phyloP scores from a whole-genome alignment of 1,140 invertebrate species.

The Diprion similis region DNA sequence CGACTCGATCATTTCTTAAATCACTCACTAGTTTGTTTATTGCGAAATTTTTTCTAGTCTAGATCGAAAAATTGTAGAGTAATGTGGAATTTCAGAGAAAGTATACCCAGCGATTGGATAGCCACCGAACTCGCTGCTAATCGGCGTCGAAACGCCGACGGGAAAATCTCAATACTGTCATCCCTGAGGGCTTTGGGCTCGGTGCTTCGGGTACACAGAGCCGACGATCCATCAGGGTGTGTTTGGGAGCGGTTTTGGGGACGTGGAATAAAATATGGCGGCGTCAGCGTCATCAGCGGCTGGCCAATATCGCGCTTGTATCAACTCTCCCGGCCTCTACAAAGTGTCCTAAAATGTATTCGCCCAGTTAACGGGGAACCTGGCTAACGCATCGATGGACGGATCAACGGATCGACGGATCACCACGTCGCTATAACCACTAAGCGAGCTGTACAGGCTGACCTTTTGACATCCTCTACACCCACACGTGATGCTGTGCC shows the following conservation, averaged over 20 bases:
- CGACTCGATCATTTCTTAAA: no score
- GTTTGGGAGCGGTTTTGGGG: slow-evolving; percentile 4
- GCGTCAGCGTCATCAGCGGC: slow-evolving; percentile 6
- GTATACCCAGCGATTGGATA: no score
- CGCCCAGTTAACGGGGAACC: not conserved
- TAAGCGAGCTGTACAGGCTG: not conserved
- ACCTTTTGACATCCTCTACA: not conserved
- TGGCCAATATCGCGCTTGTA: slow-evolving; percentile 7
- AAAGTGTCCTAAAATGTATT: slow-evolving; percentile 8
- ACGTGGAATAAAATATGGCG: slow-evolving; percentile 2
- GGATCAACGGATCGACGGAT: not conserved
- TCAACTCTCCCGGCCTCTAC: not conserved
- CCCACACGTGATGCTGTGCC: no score
- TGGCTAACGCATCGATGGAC: not conserved
- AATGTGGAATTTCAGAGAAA: no score
- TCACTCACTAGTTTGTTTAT: no score
- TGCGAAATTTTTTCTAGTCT: no score
- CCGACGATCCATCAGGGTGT: not conserved
- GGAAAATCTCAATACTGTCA: not conserved
- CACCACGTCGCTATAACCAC: not conserved
- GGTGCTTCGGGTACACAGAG: not conserved
- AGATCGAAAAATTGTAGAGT: no score
- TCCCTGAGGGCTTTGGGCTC: not conserved
- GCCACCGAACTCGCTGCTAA: no score
- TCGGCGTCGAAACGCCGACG: not conserved